Conservation (phyloP, 2,113 vertebrate species). For the Trinectes maculatus region DNA sequence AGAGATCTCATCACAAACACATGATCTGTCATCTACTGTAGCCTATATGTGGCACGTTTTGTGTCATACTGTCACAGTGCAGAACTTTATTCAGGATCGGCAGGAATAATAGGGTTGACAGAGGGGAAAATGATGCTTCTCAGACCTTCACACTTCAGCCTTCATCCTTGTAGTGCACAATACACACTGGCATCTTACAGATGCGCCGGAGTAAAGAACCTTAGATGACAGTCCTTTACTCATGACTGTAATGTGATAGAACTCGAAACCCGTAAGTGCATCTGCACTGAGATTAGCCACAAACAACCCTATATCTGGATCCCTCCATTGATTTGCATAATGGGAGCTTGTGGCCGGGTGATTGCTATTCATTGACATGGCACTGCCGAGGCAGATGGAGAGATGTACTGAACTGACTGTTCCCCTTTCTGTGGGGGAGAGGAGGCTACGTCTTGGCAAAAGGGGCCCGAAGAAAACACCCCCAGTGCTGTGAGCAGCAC, state of each 20-base stretch:
- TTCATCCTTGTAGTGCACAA: constrained; percentile 12
- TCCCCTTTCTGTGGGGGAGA: constrained; percentile 51
- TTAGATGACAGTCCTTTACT: constrained; percentile 42
- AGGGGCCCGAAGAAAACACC: constrained; percentile 29
- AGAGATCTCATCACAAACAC: constrained; percentile 6
- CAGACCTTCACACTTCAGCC: constrained; percentile 22
- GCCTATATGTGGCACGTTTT: not conserved
- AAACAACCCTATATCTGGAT: constrained; percentile 66
- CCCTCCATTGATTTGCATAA: constrained; percentile 69
- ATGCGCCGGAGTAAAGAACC: not conserved
- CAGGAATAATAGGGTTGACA: not conserved
- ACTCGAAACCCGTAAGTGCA: constrained; percentile 61
- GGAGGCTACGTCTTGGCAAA: constrained; percentile 20
- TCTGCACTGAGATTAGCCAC: constrained; percentile 69
- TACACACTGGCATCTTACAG: constrained; percentile 25
- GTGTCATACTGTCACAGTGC: not conserved
- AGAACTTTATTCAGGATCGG: not conserved
- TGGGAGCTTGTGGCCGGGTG: constrained; percentile 69
- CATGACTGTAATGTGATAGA: constrained; percentile 51
- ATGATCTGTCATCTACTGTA: constrained; percentile 17
- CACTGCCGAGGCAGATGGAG: constrained; percentile 65
- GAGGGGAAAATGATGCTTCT: not conserved
- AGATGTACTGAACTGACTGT: constrained; percentile 70
- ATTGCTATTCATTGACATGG: constrained; percentile 76
- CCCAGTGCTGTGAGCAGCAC: constrained; percentile 13